Percentiles rank a stretch among this genome's conserved stretches.
These are phyloP conservation scores for Bugulina stolonifera DNA, from an alignment of 2,888 invertebrate genomes.

Conservation along the genomic window DNA sequence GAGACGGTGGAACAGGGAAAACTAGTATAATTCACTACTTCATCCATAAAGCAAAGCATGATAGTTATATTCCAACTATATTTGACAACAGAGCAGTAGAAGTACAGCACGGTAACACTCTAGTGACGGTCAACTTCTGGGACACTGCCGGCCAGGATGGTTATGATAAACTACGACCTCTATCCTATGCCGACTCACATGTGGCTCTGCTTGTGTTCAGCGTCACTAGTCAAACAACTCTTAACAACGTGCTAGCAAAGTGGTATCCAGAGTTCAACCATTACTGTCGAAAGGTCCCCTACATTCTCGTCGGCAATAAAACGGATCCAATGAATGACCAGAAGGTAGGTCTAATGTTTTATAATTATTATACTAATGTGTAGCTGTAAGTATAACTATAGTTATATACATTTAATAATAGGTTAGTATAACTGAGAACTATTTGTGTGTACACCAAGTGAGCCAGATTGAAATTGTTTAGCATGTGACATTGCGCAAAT, in stretches of 20 bases:
- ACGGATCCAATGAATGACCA: slow-evolving; percentile 23
- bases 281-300: slow-evolving; percentile 18
- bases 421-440: no score
- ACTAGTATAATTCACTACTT: slow-evolving; percentile 25
- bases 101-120: not conserved
- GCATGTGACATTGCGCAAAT: no score
- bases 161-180: slow-evolving; percentile 14
- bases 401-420: no score
- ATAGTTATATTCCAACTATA: slow-evolving; percentile 16
- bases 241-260: slow-evolving; percentile 19
- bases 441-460: no score
- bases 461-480: no score
- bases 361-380: no score
- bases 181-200: slow-evolving; percentile 12
- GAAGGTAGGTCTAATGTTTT: not conserved
- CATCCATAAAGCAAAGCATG: not conserved
- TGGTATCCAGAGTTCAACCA: slow-evolving; percentile 22
- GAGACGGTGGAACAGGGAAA: slow-evolving; percentile 18
- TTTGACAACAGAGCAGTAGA: slow-evolving; percentile 11
- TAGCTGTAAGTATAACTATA: no score
- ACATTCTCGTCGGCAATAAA: slow-evolving; percentile 17
- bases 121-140: slow-evolving; percentile 19
- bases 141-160: slow-evolving; percentile 22
- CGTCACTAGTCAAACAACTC: slow-evolving; percentile 19
- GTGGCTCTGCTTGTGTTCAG: slow-evolving; percentile 16